Evolutionary conservation across 2,113 vertebrate genomes (phyloP), one percentile per base, ranked within the genome.

Genomic region (Colistium nudipinnis): DNA sequence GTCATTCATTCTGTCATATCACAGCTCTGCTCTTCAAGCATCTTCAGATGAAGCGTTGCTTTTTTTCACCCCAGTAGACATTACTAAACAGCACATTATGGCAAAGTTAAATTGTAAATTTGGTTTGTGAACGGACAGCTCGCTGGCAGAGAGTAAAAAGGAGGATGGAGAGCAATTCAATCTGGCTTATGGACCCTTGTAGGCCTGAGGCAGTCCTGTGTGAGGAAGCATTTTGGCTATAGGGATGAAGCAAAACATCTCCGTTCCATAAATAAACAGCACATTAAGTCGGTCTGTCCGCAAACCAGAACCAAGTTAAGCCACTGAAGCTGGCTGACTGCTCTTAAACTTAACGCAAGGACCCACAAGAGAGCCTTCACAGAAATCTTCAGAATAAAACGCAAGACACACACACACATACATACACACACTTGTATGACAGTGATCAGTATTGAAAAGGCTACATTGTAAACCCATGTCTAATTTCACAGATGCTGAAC

Each of bases 401-500:
- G n/a, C n/a, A n/a, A n/a, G n/a, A n/a, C n/a, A 70, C 0, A 22
- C 33, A 43, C 30, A 52, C 0, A 36, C 33, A 54, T 20, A 70
- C 28, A 71, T 47, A 59, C 31, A 55, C 27, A 74, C 56, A 67
- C 16, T 25, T 70, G 78, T 81, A 80, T 87, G 87, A 88, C 87
- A 83, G 77, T 90, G 88, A 90, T 89, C 75, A 85, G 76, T 83
- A 89, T 70, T 90, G 86, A 90, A 90, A 88, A 81, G 81, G 64
- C 77, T 62, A 86, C 88, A 84, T 66, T 79, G 85, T 87, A 89
- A 85, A 84, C 69, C 83, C 78, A 62, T 90, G 86, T 89, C 88
- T 89, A 91, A 91, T 90, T 89, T 90, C 86, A 90, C 86, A 91
- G 86, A 88, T 81, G 78, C 83, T 91, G 86, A 91, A 88, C 89